These are phyloP conservation scores for Danaus melanippus DNA, from an alignment of 1,140 invertebrate species.

Conservation along the genomic window DNA sequence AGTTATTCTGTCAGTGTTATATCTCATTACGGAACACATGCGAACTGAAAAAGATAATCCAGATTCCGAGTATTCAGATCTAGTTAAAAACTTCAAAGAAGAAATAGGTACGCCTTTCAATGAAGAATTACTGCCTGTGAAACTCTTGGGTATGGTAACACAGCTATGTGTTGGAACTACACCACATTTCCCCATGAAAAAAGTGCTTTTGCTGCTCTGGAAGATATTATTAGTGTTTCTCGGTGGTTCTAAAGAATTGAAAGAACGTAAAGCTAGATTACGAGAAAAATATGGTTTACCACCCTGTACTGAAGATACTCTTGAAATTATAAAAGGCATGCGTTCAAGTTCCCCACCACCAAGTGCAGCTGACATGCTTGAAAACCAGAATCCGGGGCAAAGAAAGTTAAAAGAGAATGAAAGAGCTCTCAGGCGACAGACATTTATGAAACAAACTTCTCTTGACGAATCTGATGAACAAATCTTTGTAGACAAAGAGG, in stretches of 20 bases:
- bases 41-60: constrained; percentile 78
- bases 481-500: constrained; percentile 80
- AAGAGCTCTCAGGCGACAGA: constrained; percentile 74
- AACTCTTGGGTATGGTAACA: constrained; percentile 94
- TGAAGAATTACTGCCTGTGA: constrained; percentile 90
- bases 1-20: constrained; percentile 93
- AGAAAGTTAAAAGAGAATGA: constrained; percentile 67
- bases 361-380: constrained; percentile 92
- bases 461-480: constrained; percentile 85
- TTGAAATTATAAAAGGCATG: constrained; percentile 94
- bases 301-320: constrained; percentile 89
- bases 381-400: constrained; percentile 87
- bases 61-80: constrained; percentile 78
- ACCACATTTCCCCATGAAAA: constrained; percentile 98
- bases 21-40: constrained; percentile 94
- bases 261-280: constrained; percentile 82
- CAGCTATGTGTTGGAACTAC: constrained; percentile 94
- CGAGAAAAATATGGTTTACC: constrained; percentile 81
- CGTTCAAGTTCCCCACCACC: constrained; percentile 95
- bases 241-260: constrained; percentile 88
- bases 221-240: constrained; percentile 93
- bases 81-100: constrained; percentile 83
- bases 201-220: constrained; percentile 96
- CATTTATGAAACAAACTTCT: constrained; percentile 94
- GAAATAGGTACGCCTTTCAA: constrained; percentile 83